These are phyloP conservation scores for Agrotis puta DNA, from an alignment of 2,888 invertebrate genomes.

Conservation along the genomic window DNA sequence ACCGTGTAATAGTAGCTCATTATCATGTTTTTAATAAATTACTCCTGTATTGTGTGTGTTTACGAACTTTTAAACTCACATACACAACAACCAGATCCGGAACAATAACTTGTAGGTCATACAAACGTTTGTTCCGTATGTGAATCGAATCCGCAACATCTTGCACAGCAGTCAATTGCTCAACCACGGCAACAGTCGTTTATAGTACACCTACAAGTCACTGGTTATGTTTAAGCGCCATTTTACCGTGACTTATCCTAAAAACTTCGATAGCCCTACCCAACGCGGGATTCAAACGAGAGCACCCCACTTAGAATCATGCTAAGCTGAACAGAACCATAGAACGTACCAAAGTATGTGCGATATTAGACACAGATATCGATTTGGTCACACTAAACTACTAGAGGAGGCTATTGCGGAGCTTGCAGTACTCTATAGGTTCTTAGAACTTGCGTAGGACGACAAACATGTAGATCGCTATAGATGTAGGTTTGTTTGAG, in stretches of 20 bases:
- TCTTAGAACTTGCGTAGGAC: conserved; percentile 45
- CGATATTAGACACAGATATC: conserved; percentile 31
- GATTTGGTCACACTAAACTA: conserved; percentile 33
- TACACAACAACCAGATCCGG: no score
- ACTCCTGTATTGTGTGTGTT: no score
- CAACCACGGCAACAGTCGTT: no score
- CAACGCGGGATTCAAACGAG: not conserved
- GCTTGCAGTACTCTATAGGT: conserved; percentile 14
- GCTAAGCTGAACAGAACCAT: not conserved
- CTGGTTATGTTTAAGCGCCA: not conserved
- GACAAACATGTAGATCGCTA: conserved; percentile 20
- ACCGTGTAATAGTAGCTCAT: not conserved
- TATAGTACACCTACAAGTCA: not conserved
- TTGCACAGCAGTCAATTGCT: no score
- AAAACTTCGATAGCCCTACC: not conserved
- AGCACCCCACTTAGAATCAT: no score
- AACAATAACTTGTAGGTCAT: no score
- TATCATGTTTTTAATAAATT: no score
- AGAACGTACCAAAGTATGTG: not conserved
- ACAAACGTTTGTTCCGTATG: no score
- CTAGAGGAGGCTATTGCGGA: conserved; percentile 14
- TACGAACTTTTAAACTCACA: no score
- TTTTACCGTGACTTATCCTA: not conserved
- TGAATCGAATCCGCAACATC: no score
- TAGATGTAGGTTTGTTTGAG: conserved; percentile 7